phyloP scores from a whole-genome alignment of 1,140 invertebrate genomes.

The Vanessa atalanta region DNA sequence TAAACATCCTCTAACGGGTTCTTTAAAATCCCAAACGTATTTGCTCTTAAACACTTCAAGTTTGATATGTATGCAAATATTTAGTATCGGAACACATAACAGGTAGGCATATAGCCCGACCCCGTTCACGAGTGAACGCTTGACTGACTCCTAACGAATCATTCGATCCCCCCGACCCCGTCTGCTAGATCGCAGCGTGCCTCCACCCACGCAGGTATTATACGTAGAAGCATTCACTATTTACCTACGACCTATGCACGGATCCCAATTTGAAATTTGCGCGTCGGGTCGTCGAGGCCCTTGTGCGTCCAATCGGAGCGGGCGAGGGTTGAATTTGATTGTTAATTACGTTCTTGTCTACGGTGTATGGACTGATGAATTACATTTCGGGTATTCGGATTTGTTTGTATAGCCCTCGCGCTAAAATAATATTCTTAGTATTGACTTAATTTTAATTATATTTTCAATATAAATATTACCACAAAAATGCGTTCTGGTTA shows the following conservation, averaged over 20 bases:
- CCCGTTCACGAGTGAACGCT: slow-evolving; percentile 72
- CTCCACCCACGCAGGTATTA: slow-evolving; percentile 38
- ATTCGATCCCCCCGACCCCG: slow-evolving; percentile 58
- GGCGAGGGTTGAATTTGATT: slow-evolving; percentile 50
- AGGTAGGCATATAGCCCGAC: slow-evolving; percentile 65
- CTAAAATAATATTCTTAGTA: slow-evolving; percentile 1
- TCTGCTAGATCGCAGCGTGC: slow-evolving; percentile 36
- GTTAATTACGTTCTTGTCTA: slow-evolving; percentile 73
- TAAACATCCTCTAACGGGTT: slow-evolving; percentile 25
- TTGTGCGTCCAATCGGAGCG: slow-evolving; percentile 39
- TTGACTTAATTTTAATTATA: slow-evolving; percentile 1
- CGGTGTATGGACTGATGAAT: slow-evolving; percentile 43
- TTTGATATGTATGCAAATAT: slow-evolving; percentile 77
- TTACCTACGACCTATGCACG: slow-evolving; percentile 60
- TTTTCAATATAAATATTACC: not conserved
- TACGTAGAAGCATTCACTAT: slow-evolving; percentile 45
- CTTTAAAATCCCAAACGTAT: slow-evolving; percentile 53
- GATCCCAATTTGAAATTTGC: slow-evolving; percentile 55
- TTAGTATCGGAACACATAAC: slow-evolving; percentile 68
- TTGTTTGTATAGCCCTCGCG: slow-evolving; percentile 20
- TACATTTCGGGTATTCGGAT: slow-evolving; percentile 41
- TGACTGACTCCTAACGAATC: slow-evolving; percentile 76
- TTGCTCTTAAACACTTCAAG: slow-evolving; percentile 53
- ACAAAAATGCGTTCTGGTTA: not conserved
- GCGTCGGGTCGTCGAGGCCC: slow-evolving; percentile 43